Evolutionary conservation across 2,888 invertebrate genomes (phyloP), one percentile per base, ranked within the genome.

Genomic region (Pammene aurita): DNA sequence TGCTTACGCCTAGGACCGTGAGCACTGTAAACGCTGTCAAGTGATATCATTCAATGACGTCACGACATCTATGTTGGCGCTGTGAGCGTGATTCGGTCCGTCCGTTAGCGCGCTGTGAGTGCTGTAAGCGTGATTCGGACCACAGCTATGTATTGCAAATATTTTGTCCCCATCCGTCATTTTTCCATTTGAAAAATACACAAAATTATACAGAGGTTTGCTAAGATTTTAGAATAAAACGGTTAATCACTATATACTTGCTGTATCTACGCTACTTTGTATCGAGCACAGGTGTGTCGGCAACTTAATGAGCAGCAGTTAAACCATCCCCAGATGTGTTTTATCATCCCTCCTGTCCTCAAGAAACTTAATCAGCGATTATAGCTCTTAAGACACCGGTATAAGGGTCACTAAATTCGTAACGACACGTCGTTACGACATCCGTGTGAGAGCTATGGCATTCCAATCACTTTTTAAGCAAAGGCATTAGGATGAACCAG

Each of bases 321-420:
- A 68, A 63, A 63, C 26, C 61, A 18, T 50, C 68, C 63, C 68
- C 68, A 68, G 63, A 57, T 68, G 68, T 64, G 35, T 68, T 68
- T 68, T 68, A 68, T 68, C 68, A 63, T 18, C 61, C 50, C 50
- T 66, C 60, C 50, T 58, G 58, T 66, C 54, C 46, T 26, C 14
- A 35, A 16, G 41, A 16, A 57, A 63, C 63, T 56, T 57, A 57
- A 63, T 68, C 67, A 52, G 48, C 34, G 44, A 50, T 65, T 18
- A 64, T 50, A 16, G 57, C 58, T 44, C 63, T 68, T 63, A 63
- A 18, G 41, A n/a, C 42, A 44, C n/a, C 46, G 62, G 42, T 35
- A 58, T 57, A 68, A 68, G 68, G 68, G 68, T 68, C 63, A 68
- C 68, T 64, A 58, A 68, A 67, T 42, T 58, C 57, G 57, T 63